A percentile compares a stretch with the other conserved stretches of the same genome.
phyloP scores from a whole-genome alignment of 2,797 vertebrate species.

The Etheostoma nigrum region DNA sequence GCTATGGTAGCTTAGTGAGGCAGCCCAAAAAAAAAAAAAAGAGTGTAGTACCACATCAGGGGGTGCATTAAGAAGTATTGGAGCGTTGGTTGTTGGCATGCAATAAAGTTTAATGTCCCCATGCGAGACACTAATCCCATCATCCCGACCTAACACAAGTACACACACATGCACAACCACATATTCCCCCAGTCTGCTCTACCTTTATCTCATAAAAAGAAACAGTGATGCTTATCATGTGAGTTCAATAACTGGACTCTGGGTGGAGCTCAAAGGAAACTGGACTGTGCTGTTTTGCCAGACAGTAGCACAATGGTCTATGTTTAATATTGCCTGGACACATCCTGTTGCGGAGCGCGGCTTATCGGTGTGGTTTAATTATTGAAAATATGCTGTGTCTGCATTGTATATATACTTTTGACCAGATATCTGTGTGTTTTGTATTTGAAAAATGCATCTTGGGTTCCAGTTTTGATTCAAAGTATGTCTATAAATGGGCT shows the following conservation, averaged over 20 bases:
- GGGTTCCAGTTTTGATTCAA: not conserved
- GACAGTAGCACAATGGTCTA: not conserved
- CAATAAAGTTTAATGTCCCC: constrained; percentile 72
- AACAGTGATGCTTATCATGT: constrained; percentile 29
- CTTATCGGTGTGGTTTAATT: not conserved
- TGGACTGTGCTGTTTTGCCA: constrained; percentile 15
- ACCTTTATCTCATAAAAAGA: constrained; percentile 38
- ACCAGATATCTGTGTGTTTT: not conserved
- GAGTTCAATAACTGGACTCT: constrained; percentile 49
- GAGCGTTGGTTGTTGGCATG: constrained; percentile 54
- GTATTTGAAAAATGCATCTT: not conserved
- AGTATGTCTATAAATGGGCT: not conserved
- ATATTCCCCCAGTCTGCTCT: constrained; percentile 17
- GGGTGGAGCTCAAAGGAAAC: constrained; percentile 55
- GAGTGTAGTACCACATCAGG: constrained; percentile 44
- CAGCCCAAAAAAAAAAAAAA: constrained; percentile 8
- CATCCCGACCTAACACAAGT: not conserved
- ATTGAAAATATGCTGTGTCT: not conserved
- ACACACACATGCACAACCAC: not conserved
- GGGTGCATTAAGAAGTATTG: constrained; percentile 46
- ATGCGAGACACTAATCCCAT: constrained; percentile 26
- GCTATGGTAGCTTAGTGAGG: constrained; percentile 52
- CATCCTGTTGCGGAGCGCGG: not conserved
- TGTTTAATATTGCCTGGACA: not conserved
- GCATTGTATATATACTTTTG: not conserved